phyloP scores from a whole-genome alignment of 2,888 invertebrate species.

The Trimorus sp. region DNA sequence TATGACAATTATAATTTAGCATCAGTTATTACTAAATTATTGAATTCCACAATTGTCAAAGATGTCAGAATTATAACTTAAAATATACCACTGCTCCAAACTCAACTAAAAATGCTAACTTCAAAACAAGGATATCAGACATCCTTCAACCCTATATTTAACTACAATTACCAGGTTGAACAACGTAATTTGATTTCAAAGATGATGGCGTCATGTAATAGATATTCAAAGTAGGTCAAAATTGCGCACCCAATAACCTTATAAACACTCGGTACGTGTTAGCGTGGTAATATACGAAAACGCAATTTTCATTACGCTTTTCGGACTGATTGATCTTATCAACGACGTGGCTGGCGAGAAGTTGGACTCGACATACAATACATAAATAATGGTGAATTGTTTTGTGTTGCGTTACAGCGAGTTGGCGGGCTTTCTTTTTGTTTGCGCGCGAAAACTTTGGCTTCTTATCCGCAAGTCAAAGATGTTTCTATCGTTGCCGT shows the following conservation, averaged over 20 bases:
- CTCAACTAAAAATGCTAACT: too few species aligned
- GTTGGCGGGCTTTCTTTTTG: constrained; percentile 2
- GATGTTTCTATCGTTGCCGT: constrained; percentile 38
- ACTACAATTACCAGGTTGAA: neutral
- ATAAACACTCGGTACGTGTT: constrained; percentile 32
- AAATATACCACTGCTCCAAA: too few species aligned
- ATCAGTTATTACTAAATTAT: too few species aligned
- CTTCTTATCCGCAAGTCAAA: constrained; percentile 42
- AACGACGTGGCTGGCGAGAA: constrained; percentile 20
- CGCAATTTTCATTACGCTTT: constrained; percentile 46
- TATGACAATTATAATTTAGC: too few species aligned
- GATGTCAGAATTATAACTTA: too few species aligned
- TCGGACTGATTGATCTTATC: constrained; percentile 44
- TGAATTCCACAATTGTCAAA: too few species aligned
- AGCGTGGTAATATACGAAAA: constrained; percentile 37
- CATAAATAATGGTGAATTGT: constrained; percentile 38
- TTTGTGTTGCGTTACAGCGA: too few species aligned
- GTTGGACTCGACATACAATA: constrained; percentile 42
- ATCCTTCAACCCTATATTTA: too few species aligned
- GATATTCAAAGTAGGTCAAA: constrained; percentile 51
- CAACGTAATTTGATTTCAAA: neutral
- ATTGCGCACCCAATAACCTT: constrained; percentile 37
- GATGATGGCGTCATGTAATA: constrained; percentile 15
- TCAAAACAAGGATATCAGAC: too few species aligned
- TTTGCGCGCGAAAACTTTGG: constrained; percentile 44